phyloP scores from a whole-genome alignment of 2,888 invertebrate species.

The Lepidochrysops patricia region DNA sequence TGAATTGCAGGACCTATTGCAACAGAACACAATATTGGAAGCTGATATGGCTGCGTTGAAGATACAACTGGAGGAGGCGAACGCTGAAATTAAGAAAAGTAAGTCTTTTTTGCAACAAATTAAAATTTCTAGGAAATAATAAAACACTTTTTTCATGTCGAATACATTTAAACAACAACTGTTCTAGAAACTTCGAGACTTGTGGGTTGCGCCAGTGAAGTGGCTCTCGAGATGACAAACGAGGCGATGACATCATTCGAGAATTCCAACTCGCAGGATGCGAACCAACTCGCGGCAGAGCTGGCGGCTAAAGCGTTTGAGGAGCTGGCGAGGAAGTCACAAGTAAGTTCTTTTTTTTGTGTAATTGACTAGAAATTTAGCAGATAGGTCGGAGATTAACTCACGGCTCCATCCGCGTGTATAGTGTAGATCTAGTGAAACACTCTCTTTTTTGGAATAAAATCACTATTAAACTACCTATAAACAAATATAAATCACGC shows the following conservation, averaged over 20 bases:
- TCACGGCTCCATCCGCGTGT: no score
- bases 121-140: no score
- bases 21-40: constrained; percentile 80
- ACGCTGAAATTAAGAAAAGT: constrained; percentile 52
- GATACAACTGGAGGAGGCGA: constrained; percentile 56
- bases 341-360: no score
- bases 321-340: constrained; percentile 38
- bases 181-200: constrained; percentile 35
- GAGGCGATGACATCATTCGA: constrained; percentile 50
- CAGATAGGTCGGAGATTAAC: no score
- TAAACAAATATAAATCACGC: no score
- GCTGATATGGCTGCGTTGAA: constrained; percentile 70
- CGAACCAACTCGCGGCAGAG: constrained; percentile 42
- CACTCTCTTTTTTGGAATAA: no score
- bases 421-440: no score
- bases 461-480: no score
- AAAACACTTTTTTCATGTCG: no score
- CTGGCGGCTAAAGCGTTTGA: constrained; percentile 47
- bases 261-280: constrained; percentile 40
- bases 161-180: neutral
- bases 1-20: constrained; percentile 77
- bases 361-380: no score
- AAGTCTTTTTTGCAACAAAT: constrained; percentile 33
- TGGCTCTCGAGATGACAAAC: constrained; percentile 45
- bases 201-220: constrained; percentile 44